Evolutionary conservation across 2,888 invertebrate genomes (phyloP).

Genomic region (Ceriagrion tenellum): DNA sequence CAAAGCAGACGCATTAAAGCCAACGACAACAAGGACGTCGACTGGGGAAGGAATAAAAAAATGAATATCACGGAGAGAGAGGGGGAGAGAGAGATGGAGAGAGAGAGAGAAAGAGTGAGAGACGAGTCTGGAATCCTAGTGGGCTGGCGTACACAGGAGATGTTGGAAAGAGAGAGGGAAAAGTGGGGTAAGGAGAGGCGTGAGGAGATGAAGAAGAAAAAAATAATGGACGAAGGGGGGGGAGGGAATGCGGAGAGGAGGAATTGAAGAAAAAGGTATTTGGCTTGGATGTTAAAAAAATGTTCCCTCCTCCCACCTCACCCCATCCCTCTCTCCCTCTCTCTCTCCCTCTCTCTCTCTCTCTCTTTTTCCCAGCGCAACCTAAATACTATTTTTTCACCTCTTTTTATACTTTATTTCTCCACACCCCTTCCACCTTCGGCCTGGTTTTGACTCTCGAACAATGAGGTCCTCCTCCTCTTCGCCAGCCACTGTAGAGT

Average conservation of each 20-base stretch:
- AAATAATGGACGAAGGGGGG: background rate
- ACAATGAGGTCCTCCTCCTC: background rate
- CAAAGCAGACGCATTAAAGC: slow-evolving; percentile 39
- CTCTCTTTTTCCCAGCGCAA: background rate
- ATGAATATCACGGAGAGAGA: too few relatives aligned
- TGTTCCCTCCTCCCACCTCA: background rate
- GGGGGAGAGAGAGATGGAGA: too few relatives aligned
- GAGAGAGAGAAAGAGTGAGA: background rate
- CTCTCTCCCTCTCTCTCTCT: too few relatives aligned
- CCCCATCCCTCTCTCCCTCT: too few relatives aligned
- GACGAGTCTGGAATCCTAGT: background rate
- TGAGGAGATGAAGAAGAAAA: background rate
- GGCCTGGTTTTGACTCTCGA: background rate
- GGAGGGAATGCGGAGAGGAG: background rate
- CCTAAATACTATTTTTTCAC: background rate
- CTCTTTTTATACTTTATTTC: background rate
- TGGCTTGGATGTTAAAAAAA: background rate
- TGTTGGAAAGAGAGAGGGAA: background rate
- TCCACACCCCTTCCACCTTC: background rate
- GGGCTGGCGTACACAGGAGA: background rate
- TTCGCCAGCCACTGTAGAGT: background rate
- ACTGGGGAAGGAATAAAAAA: background rate
- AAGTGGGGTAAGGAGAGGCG: background rate
- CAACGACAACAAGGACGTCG: slow-evolving; percentile 7
- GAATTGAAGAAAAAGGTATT: slow-evolving; percentile 24